phyloP scores from a whole-genome alignment of 1,140 invertebrate species.

The Lordiphosa clarofinis region DNA sequence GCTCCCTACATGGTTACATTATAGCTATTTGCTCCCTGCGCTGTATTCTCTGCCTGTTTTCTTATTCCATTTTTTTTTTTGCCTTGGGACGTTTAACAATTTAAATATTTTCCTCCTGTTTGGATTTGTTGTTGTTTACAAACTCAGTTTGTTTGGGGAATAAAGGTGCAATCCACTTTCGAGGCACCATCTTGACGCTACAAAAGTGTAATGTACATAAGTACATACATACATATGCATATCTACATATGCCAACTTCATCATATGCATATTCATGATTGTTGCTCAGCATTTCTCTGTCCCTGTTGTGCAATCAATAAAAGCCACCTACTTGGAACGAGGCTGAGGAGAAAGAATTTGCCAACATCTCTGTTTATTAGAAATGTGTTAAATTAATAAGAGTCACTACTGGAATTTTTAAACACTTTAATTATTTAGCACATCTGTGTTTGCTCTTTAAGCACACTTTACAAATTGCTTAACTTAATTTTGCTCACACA shows the following conservation, averaged over 20 bases:
- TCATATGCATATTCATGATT: conserved; percentile 34
- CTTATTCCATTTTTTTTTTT: background rate
- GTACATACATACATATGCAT: conserved; percentile 2
- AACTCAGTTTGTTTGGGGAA: too few species aligned
- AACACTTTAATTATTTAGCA: background rate
- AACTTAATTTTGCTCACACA: conserved; percentile 36
- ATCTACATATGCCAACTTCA: conserved; percentile 9
- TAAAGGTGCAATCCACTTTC: conserved; percentile 10
- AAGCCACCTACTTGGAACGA: background rate
- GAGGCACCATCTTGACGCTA: conserved; percentile 24
- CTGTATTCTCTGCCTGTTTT: too few species aligned
- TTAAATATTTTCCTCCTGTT: conserved; percentile 10
- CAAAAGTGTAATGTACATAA: conserved; percentile 6
- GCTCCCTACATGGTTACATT: too few species aligned
- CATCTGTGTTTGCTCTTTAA: too few species aligned
- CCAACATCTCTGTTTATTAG: too few species aligned
- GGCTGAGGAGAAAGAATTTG: background rate
- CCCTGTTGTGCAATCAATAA: background rate
- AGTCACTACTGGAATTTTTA: too few species aligned
- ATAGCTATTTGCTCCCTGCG: too few species aligned
- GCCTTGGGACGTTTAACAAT: conserved; percentile 5
- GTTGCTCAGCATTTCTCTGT: conserved; percentile 12
- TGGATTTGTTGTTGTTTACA: background rate
- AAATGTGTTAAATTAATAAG: too few species aligned
- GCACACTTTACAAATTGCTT: conserved; percentile 13